These are phyloP conservation scores for Habrosyne pyritoides DNA, from an alignment of 2,888 invertebrate genomes.

Conservation along the genomic window DNA sequence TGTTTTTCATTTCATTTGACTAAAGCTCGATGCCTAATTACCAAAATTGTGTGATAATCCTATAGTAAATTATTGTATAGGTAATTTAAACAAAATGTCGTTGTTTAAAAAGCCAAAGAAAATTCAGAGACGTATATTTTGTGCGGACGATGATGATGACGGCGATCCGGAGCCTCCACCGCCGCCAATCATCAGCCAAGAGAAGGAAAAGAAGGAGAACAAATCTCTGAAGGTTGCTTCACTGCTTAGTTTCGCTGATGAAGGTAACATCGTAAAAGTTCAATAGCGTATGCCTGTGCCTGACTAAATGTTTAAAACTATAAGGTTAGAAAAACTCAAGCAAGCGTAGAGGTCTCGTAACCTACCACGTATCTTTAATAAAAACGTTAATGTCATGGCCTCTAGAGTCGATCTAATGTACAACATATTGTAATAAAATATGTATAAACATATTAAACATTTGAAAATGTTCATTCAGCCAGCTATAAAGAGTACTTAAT, in stretches of 20 bases:
- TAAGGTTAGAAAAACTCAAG: not conserved
- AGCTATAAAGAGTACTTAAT: too few relatives aligned
- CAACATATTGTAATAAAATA: too few relatives aligned
- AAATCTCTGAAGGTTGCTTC: slow-evolving; percentile 74
- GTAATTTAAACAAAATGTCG: slow-evolving; percentile 83
- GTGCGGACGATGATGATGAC: slow-evolving; percentile 87
- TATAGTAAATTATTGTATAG: not conserved
- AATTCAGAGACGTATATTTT: slow-evolving; percentile 90
- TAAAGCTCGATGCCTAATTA: slow-evolving; percentile 1
- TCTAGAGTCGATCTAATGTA: too few relatives aligned
- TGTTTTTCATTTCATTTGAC: not conserved
- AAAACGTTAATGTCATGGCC: too few relatives aligned
- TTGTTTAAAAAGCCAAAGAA: slow-evolving; percentile 94
- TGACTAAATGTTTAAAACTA: not conserved
- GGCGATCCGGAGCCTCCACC: slow-evolving; percentile 80
- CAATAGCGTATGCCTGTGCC: not conserved
- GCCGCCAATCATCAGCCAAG: slow-evolving; percentile 75
- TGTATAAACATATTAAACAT: too few relatives aligned
- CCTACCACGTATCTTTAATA: too few relatives aligned
- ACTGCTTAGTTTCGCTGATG: slow-evolving; percentile 92
- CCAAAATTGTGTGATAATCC: not conserved
- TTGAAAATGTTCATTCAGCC: too few relatives aligned
- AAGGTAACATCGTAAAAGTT: slow-evolving; percentile 63
- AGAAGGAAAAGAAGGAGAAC: slow-evolving; percentile 77
- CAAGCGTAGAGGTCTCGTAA: too few relatives aligned